phyloP scores from a whole-genome alignment of 2,888 invertebrate species.

The Euphydryas editha region DNA sequence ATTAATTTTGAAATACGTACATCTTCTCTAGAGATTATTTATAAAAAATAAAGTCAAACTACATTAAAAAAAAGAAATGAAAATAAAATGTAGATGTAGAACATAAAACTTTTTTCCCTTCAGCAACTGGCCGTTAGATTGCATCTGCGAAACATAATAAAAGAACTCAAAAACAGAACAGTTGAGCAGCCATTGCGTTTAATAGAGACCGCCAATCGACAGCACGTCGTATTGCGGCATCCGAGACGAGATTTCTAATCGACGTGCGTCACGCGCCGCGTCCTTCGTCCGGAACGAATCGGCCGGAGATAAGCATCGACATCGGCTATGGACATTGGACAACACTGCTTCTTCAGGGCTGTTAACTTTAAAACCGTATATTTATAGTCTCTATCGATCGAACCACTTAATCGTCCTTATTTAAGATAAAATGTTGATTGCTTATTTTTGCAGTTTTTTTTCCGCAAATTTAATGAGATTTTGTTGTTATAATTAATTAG shows the following conservation, averaged over 20 bases:
- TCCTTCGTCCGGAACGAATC: constrained; percentile 65
- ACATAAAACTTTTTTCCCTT: constrained; percentile 24
- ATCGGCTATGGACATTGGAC: constrained; percentile 51
- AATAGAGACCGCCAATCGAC: constrained; percentile 57
- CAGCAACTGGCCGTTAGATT: constrained; percentile 38
- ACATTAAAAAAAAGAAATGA: background rate
- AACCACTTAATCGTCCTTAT: background rate
- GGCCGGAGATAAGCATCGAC: constrained; percentile 66
- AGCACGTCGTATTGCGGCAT: constrained; percentile 55
- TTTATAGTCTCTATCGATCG: background rate
- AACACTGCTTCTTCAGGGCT: constrained; percentile 45
- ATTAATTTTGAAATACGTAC: too few species aligned
- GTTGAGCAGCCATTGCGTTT: constrained; percentile 49
- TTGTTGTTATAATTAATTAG: background rate
- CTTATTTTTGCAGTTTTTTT: background rate
- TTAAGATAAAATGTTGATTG: background rate
- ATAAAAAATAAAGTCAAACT: background rate
- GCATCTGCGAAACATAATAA: constrained; percentile 40
- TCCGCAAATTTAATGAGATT: background rate
- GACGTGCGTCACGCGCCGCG: constrained; percentile 68
- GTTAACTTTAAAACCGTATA: constrained; percentile 24
- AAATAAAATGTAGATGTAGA: background rate
- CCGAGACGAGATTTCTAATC: constrained; percentile 72
- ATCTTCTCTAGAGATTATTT: background rate
- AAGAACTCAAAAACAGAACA: constrained; percentile 43